Base-by-base conservation (phyloP, 1,140 invertebrate genomes). In the Yoshiicerus persimilis region DNA sequence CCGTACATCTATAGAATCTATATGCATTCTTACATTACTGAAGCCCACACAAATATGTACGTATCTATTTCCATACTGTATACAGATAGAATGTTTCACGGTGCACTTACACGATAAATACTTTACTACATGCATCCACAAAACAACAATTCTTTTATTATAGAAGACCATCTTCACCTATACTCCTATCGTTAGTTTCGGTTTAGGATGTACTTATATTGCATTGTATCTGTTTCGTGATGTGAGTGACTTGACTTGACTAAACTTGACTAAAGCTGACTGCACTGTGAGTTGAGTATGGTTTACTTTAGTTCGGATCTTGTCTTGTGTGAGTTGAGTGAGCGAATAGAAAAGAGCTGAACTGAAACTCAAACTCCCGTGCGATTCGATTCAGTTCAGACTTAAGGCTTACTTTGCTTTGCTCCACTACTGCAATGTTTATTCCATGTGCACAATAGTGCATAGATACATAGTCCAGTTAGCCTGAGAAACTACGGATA, bases 271-370 rank as follows among this genome's bases (percentile, higher is more conserved):
- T 80, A 34, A 30, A 38, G 75, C 38, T 80, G 27, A 34, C 32
- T 80, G 34, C 62, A 25, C 38, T n/a, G 32, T 38, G 30, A 36
- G 30, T 80, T 80, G 75, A 36, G 34, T 80, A 20, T 56, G 47
- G 16, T 56, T 56, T 56, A 56, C 47, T 56, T 56, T 56, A 56
- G 47, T 56, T 56, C 16, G 75, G 75, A 36, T 36, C 32, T 80
- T n/a, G 30, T 34, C 32, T 23, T 38, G 75, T 80, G 75, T 80
- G 75, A 80, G 75, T 38, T 80, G 75, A 80, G 75, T 38, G 30
- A 80, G 75, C 34, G 75, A 80, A 80, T 80, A 80, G 75, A 80
- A 80, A 80, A 80, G 75, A 80, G 75, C 32, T 75, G 70, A 75
- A 75, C 70, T 75, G 30, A 80, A 80, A 80, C 70, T 77, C 70